Percentiles rank a stretch among this genome's conserved stretches.
Evolutionary conservation across 2,113 vertebrate genomes (phyloP).

Genomic region (Chloropsis hardwickii): DNA sequence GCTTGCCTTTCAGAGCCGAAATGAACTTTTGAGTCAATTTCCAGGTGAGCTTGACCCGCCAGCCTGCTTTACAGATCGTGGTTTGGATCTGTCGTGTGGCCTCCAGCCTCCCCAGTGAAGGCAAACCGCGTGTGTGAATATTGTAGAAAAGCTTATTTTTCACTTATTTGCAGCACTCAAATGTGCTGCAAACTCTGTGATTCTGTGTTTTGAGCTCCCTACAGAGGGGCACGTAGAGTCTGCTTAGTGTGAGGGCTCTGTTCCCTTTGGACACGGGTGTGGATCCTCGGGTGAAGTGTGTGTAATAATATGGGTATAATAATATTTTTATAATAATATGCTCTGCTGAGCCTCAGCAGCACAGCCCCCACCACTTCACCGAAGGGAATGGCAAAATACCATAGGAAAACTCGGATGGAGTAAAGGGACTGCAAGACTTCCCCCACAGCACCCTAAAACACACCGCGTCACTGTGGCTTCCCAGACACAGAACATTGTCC

Average conservation of each 20-base stretch:
- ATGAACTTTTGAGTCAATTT: not conserved
- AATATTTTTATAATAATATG: not conserved
- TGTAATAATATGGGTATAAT: not conserved
- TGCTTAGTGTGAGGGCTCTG: not conserved
- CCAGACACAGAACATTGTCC: fast-evolving
- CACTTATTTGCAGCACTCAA: fast-evolving
- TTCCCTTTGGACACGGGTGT: not conserved
- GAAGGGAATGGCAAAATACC: fast-evolving
- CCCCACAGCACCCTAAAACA: not conserved
- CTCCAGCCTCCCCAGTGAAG: not conserved
- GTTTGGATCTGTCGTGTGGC: fast-evolving
- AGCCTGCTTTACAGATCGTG: too few species aligned
- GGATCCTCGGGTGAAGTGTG: not conserved
- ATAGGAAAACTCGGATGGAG: fast-evolving
- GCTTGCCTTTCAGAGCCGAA: fast-evolving
- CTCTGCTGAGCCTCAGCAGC: not conserved
- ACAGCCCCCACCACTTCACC: not conserved
- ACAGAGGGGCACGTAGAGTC: not conserved
- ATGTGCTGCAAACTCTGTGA: not conserved
- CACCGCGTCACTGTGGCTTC: fast-evolving
- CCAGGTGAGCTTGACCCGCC: not conserved
- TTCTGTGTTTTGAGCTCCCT: not conserved
- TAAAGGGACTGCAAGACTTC: not conserved
- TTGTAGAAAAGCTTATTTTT: not conserved
- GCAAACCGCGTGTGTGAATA: fast-evolving